Evolutionary conservation across 2,113 vertebrate species (phyloP).

Genomic region (Pseudorhombus dupliciocellatus): DNA sequence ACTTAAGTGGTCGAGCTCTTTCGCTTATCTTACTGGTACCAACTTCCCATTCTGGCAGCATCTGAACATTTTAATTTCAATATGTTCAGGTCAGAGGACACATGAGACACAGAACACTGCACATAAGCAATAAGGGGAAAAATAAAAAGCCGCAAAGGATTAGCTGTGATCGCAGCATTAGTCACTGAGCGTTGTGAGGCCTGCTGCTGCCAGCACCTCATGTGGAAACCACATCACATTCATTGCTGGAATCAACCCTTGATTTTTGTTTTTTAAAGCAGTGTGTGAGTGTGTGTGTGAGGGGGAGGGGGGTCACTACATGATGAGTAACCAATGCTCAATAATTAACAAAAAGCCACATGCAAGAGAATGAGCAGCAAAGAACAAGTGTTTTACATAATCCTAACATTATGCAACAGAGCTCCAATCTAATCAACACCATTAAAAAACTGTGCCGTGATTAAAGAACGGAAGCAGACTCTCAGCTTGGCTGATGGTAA

Average conservation of each 20-base stretch:
- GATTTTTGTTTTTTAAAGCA: constrained; percentile 14
- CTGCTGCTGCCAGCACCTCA: constrained; percentile 18
- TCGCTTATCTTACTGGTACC: neutral
- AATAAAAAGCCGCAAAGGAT: constrained; percentile 44
- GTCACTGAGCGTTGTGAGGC: constrained; percentile 1
- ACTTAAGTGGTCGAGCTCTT: neutral
- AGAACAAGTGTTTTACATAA: constrained; percentile 62
- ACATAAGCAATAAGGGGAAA: constrained; percentile 2
- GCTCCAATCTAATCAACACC: constrained; percentile 48
- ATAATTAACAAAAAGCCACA: constrained; percentile 58
- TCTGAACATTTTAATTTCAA: neutral
- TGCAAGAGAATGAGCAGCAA: constrained; percentile 28
- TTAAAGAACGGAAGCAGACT: constrained; percentile 30
- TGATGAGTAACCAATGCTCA: constrained; percentile 32
- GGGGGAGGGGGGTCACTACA: neutral
- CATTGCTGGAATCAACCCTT: constrained; percentile 28
- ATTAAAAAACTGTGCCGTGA: constrained; percentile 45
- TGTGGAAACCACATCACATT: constrained; percentile 17
- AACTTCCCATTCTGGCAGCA: constrained; percentile 6
- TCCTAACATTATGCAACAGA: constrained; percentile 42
- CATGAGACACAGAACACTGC: neutral
- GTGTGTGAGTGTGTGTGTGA: neutral
- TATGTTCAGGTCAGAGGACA: constrained; percentile 7
- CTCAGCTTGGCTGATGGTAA: constrained; percentile 25
- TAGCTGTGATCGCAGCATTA: constrained; percentile 45